Base-by-base conservation (phyloP, 1,140 invertebrate genomes). In the Oedothorax gibbosus region DNA sequence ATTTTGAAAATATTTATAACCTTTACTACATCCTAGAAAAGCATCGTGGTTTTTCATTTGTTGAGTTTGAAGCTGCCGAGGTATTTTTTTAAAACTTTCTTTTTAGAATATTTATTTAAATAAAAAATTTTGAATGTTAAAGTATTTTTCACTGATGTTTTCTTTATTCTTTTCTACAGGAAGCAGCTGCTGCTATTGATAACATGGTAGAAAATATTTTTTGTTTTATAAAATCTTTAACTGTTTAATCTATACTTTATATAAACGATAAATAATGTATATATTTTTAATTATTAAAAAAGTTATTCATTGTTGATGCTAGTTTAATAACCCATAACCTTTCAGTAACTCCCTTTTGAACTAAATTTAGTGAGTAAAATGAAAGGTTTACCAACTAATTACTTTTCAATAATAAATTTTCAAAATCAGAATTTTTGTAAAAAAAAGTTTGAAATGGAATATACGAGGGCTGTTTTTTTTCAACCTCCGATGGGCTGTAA, bases 101-200 rank as follows among this genome's bases (percentile, higher is more conserved):
- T 20, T 21, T 0, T 68, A 6, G 18, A 21, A 21, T 68, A 18
- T 21, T 7, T 18, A 14, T 60, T 56, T 57, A 56, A 51, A 51
- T 78, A 53, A 14, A 4, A 60, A 60, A 60, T 7, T 60, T 60
- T 12, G 57, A 60, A 60, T 14, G 9, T 60, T 3, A 12, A 60
- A 14, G n/a, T 7, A 7, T 60, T 60, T 12, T 69, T n/a, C 51
- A 51, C 9, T n/a, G 14, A 8, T 0, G 49, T 8, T 50, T 14
- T 50, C 49, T 69, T 50, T 54, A 10, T 72, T 75, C 60, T 86
- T 14, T 66, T 64, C 53, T 65, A 53, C 88, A 97, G 92, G 98
- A 99, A 94, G 98, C 98, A 71, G 94, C 96, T 20, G 95, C 97
- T 73, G 98, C 99, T 54, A 99, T 99, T 89, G 98, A 99, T 91